Evolutionary conservation across 2,797 vertebrate genomes (phyloP).

Genomic region (Myotis myotis): DNA sequence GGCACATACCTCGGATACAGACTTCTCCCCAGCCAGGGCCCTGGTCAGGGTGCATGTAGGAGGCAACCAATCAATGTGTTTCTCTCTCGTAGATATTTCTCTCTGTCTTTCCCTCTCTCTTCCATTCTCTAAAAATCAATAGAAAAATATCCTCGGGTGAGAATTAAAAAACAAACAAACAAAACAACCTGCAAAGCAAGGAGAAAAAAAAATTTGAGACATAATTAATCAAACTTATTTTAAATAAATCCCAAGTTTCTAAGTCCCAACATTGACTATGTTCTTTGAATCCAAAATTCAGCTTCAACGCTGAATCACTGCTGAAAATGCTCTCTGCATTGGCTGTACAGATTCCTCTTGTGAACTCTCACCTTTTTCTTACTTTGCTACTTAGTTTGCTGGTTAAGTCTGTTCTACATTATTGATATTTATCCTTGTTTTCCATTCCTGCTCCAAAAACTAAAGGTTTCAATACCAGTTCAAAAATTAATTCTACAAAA

Average conservation of each 20-base stretch:
- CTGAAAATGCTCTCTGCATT: not conserved
- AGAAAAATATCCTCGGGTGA: too few relatives aligned
- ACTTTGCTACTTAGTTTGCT: not conserved
- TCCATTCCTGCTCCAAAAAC: not conserved
- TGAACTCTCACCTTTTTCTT: not conserved
- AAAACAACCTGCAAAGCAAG: conserved; percentile 24
- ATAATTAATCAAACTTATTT: conserved; percentile 13
- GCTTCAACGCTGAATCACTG: not conserved
- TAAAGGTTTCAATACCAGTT: not conserved
- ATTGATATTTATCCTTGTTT: not conserved
- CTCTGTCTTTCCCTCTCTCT: too few relatives aligned
- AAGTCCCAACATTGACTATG: not conserved
- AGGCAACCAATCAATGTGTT: too few relatives aligned
- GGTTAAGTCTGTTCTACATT: not conserved
- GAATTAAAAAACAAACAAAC: too few relatives aligned
- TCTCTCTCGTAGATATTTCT: too few relatives aligned
- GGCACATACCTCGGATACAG: too few relatives aligned
- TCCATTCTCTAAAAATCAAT: too few relatives aligned
- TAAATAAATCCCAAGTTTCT: not conserved
- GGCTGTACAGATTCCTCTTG: not conserved
- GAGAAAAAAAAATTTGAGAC: not conserved
- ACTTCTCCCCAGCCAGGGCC: too few relatives aligned
- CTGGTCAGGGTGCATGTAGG: too few relatives aligned
- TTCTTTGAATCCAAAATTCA: not conserved
- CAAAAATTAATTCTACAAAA: conserved; percentile 35